Base-by-base conservation (phyloP, 2,888 invertebrate species). In the Monochamus alternatus region DNA sequence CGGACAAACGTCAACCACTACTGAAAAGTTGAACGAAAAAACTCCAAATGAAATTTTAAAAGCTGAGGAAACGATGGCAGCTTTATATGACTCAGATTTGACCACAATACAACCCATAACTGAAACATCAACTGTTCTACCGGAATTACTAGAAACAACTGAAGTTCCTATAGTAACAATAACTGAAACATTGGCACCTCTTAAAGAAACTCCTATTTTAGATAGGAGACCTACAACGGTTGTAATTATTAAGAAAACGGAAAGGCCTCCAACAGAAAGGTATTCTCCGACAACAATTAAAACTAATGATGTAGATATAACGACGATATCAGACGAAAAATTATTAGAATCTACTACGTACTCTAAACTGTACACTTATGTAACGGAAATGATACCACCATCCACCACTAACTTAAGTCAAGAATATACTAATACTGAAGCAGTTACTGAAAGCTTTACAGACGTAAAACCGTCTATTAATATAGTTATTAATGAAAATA, bases 251-350 rank as follows among this genome's bases (percentile, higher is more conserved):
- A 78, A 74, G 66, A 76, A 70, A 38, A 78, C 73, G 31, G 75
- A 79, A 64, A 72, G 74, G 74, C 67, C 74, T 14, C n/a, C 65
- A 3, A 73, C 72, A 76, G 87, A 90, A 66, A 89, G 90, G 70
- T 52, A 73, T 60, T 64, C 81, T 38, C 76, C 79, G 52, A 73
- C 78, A 7, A 67, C 75, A 68, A 73, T 78, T 31, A 67, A 79
- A 31, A 79, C 80, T 22, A 79, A 81, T 76, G 80, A 81, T 43
- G 60, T 52, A 38, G 79, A 78, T 31, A 72, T 69, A 31, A 80
- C 76, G 30, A 76, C 80, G 43, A 30, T 63, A 14, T 60, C 60
- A 31, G 60, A 70, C n/a, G 70, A 62, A 32, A 60, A 60, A 30
- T 31, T 51, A 7, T 3, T 38, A 22, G 63, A 71, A 22, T 71